Evolutionary conservation across 2,888 invertebrate species (phyloP), one percentile per base, ranked within the genome.

Genomic region (Acrocera orbiculus): DNA sequence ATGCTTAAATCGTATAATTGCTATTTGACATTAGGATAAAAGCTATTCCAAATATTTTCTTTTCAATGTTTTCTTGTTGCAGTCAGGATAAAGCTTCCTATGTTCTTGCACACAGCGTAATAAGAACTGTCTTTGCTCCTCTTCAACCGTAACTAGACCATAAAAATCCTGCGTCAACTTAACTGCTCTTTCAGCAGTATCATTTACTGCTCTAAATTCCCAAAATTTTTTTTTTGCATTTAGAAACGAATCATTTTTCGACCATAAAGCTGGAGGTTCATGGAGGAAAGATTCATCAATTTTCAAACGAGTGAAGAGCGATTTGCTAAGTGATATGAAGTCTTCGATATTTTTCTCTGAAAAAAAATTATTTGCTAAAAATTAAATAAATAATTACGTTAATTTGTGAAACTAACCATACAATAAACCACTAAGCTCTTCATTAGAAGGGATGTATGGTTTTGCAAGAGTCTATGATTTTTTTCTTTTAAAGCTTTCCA

Each of bases 131-230:
- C 16, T 20, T 20, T 20, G 20, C 32, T 28, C 32, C 28, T 32
- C 29, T 16, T 34, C 32, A 25, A 29, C 36, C 9, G 30, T 33
- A 13, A 39, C 16, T 16, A 39, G 30, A n/a, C 36, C 34, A 39
- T 39, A 32, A 29, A 39, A 36, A 25, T 39, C 39, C 30, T 36
- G 30, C 39, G 37, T 37, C 17, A 37, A 32, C 32, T 39, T 37
- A 15, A 39, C 34, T 19, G 35, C 36, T 34, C 37, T 36, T 34
- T 37, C 39, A 28, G 34, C 39, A 20, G 32, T 27, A 34, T 39
- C 36, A 28, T 39, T 39, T 27, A 39, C 39, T 34, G 26, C 34
- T 20, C 29, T 39, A 13, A 39, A 9, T 19, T 30, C 23, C 14
- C 23, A 25, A 16, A 39, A 30, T 5, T 23, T 23, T 11, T 30